Percentiles rank a stretch among this genome's conserved stretches.
phyloP scores from a whole-genome alignment of 2,888 invertebrate species.

The Calliscelio sp. region DNA sequence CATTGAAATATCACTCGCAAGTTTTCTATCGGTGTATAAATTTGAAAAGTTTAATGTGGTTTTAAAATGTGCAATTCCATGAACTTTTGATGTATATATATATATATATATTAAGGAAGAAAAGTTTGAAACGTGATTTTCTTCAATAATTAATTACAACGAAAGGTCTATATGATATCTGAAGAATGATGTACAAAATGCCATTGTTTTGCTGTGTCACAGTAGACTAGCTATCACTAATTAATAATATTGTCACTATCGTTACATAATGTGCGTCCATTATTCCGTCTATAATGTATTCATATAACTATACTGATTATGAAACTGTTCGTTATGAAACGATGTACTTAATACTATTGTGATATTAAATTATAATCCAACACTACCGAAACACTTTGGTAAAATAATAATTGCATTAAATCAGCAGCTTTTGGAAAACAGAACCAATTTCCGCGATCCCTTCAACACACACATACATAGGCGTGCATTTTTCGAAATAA shows the following conservation, averaged over 20 bases:
- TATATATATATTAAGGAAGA: too few relatives aligned
- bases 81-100: too few relatives aligned
- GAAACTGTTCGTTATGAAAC: constrained; percentile 56
- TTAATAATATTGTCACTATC: constrained; percentile 28
- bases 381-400: constrained; percentile 1
- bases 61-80: too few relatives aligned
- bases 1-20: too few relatives aligned
- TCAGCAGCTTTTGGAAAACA: too few relatives aligned
- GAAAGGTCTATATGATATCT: not conserved
- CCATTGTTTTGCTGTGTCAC: not conserved
- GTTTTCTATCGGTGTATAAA: too few relatives aligned
- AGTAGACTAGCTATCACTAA: constrained; percentile 9
- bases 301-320: constrained; percentile 44
- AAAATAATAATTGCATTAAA: constrained; percentile 1
- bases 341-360: constrained; percentile 30
- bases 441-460: too few relatives aligned
- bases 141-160: not conserved
- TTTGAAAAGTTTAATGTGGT: too few relatives aligned
- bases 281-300: constrained; percentile 37
- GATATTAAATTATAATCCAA: constrained; percentile 29
- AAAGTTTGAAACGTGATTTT: not conserved
- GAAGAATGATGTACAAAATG: not conserved
- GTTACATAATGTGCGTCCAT: constrained; percentile 37
- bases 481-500: too few relatives aligned
- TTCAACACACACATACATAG: too few relatives aligned